A percentile compares a stretch with the other conserved stretches of the same genome.
Evolutionary conservation across 2,113 vertebrate genomes (phyloP).

Genomic region (Solea solea): DNA sequence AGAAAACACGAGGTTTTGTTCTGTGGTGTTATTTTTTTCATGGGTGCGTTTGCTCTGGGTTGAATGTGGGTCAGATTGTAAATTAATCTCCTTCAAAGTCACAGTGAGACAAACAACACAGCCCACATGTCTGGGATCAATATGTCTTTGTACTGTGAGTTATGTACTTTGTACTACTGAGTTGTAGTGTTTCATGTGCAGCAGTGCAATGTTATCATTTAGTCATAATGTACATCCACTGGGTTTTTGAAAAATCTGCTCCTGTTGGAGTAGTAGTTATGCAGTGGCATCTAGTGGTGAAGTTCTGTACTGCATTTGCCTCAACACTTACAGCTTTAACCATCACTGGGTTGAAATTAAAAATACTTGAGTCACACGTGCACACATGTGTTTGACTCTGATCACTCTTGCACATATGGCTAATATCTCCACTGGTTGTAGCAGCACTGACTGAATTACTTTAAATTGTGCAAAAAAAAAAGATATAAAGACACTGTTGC

Average conservation of each 20-base stretch:
- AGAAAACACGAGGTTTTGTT: constrained; percentile 1
- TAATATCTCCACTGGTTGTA: neutral
- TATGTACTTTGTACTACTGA: neutral
- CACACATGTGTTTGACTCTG: neutral
- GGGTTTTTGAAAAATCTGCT: neutral
- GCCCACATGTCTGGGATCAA: constrained; percentile 28
- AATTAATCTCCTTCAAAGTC: constrained; percentile 25
- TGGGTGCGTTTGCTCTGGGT: neutral
- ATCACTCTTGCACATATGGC: neutral
- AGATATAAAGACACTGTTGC: neutral
- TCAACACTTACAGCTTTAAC: no score
- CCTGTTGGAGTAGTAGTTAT: constrained; percentile 14
- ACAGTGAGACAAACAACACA: constrained; percentile 8
- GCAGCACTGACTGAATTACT: neutral
- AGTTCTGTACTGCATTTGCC: neutral
- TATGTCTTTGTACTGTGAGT: constrained; percentile 13
- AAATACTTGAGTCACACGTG: neutral
- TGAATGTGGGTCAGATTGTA: constrained; percentile 33
- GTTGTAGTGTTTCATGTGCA: constrained; percentile 20
- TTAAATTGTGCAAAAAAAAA: neutral
- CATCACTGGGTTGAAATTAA: neutral
- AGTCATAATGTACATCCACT: constrained; percentile 20
- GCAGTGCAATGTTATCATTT: constrained; percentile 12
- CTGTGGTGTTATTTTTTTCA: neutral
- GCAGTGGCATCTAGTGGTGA: constrained; percentile 62